Evolutionary conservation across 2,888 invertebrate genomes (phyloP), one percentile per base, ranked within the genome.

Genomic region (Nymphalis polychloros): DNA sequence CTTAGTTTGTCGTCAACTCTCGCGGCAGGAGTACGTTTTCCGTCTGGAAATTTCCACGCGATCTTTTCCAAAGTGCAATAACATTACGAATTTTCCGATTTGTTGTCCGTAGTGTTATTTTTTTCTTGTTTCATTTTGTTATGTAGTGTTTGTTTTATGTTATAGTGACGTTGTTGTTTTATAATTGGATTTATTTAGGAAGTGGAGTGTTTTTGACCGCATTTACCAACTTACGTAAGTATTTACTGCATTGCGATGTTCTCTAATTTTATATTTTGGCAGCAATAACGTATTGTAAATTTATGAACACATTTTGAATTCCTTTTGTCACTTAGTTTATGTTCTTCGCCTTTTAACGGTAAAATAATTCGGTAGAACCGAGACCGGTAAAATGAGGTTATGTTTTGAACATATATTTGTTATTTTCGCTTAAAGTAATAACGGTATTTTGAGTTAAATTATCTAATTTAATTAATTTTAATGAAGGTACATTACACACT

Each of bases 241-340:
- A 83, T 84, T 84, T 84, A 86, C 91, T 91, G 92, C 92, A 92
- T 80, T 92, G 92, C 92, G 90, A 88, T 89, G 78, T 66, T 74
- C 75, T 72, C 76, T 70, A 74, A 71, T 72, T 73, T 71, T 64
- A 67, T 74, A 72, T 69, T 71, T 69, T 68, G 17, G 41, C 19
- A 41, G 41, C n/a, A 8, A 57, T n/a, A 41, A 41, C 5, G 4
- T 41, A 57, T 57, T 57, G 35, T 19, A 7, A 57, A 35, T 57
- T 41, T 6, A 31, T 55, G 8, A 35, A 55, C 16, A 31, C 7
- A 27, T 55, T 55, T 13, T 10, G 10, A 35, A 20, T 17, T 55
- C 31, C 13, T 19, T 57, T 41, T 41, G 35, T 17, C 31, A 8
- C 3, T 41, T 17, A 35, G n/a, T 41, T 10, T 57, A 10, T 13